phyloP scores from a whole-genome alignment of 2,888 invertebrate species.

The Andricus quercusramuli region DNA sequence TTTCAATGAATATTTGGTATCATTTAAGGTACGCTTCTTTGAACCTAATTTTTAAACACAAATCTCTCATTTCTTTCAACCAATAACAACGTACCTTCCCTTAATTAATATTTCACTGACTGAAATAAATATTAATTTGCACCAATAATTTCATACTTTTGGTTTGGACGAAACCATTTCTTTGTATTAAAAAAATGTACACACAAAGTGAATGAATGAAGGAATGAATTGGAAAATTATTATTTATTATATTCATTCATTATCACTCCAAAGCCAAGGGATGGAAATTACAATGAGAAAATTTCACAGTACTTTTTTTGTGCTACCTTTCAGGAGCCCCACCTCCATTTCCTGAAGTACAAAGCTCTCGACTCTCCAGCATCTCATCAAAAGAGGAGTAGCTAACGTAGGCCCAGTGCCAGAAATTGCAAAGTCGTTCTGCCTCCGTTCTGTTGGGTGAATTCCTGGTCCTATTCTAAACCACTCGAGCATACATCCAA shows the following conservation, averaged over 20 bases:
- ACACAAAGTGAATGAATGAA: too few species aligned
- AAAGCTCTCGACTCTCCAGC: background rate
- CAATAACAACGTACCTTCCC: too few species aligned
- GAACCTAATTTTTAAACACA: too few species aligned
- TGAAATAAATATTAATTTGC: too few species aligned
- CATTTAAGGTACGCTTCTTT: too few species aligned
- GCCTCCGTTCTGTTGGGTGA: background rate
- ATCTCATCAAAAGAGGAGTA: constrained; percentile 30
- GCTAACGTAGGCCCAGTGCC: background rate
- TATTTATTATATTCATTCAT: background rate
- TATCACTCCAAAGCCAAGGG: background rate
- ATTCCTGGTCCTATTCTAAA: constrained; percentile 61
- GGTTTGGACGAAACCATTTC: too few species aligned
- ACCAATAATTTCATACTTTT: too few species aligned
- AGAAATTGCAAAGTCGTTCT: constrained; percentile 11
- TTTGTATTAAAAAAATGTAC: too few species aligned
- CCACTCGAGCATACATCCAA: constrained; percentile 69
- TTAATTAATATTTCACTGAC: too few species aligned
- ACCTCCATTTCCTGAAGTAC: background rate
- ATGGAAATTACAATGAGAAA: constrained; percentile 7
- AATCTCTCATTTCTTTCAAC: too few species aligned
- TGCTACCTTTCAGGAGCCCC: constrained; percentile 9
- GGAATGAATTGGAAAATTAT: too few species aligned
- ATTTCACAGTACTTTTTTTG: constrained; percentile 9
- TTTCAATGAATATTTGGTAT: too few species aligned